A percentile compares a stretch with the other conserved stretches of the same genome.
phyloP scores from a whole-genome alignment of 2,113 vertebrate genomes.

The Epinephelus moara region DNA sequence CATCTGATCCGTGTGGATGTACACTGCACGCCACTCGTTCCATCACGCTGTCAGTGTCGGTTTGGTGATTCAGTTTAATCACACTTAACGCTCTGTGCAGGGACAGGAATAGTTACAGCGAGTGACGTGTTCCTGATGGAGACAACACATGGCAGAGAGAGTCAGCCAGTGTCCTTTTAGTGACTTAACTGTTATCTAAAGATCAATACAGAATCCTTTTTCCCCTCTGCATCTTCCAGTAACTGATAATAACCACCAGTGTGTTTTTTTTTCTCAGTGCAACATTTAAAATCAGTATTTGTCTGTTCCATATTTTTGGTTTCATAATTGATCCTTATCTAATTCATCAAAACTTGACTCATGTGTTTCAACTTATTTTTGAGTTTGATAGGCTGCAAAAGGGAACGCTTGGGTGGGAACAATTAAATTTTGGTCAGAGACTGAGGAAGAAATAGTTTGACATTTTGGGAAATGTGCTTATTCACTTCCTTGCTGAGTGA shows the following conservation, averaged over 20 bases:
- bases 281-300: neutral
- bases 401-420: neutral
- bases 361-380: neutral
- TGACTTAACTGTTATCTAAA: neutral
- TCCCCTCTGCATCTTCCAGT: neutral
- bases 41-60: slow-evolving; percentile 8
- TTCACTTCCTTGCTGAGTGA: no score
- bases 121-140: slow-evolving; percentile 7
- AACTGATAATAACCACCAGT: neutral
- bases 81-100: neutral
- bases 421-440: neutral
- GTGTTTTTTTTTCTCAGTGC: neutral
- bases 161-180: neutral
- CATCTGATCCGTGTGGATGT: slow-evolving; percentile 22
- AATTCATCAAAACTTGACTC: neutral
- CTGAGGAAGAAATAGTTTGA: no score
- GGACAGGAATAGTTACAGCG: slow-evolving; percentile 42
- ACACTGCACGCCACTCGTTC: neutral
- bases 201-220: neutral
- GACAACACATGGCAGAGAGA: slow-evolving; percentile 13
- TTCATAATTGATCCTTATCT: neutral
- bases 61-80: slow-evolving; percentile 26
- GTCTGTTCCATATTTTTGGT: neutral
- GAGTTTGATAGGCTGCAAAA: no score
- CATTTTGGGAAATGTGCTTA: no score